Conservation (phyloP, 2,113 vertebrate genomes). For the Nothocercus julius region DNA sequence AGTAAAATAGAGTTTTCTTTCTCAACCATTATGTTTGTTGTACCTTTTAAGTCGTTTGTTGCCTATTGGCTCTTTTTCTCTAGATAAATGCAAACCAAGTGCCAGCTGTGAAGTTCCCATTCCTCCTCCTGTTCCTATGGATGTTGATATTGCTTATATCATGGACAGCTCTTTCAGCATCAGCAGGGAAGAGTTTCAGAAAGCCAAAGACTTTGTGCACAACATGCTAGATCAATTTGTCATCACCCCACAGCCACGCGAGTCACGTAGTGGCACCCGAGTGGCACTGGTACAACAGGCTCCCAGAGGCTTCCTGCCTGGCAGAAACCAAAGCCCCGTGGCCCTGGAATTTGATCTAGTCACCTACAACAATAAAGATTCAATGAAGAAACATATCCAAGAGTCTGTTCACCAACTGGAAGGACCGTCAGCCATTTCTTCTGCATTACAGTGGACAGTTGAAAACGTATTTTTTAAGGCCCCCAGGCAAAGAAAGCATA, state of each 20-base stretch:
- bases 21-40: not conserved
- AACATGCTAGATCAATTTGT: constrained; percentile 79
- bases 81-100: constrained; percentile 82
- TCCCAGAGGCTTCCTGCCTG: constrained; percentile 50
- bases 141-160: constrained; percentile 83
- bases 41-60: not conserved
- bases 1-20: not conserved
- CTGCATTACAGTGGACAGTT: constrained; percentile 79
- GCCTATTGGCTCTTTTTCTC: not conserved
- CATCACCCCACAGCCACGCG: constrained; percentile 67
- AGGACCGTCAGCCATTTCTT: constrained; percentile 76
- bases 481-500: constrained; percentile 61
- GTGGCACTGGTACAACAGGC: constrained; percentile 82
- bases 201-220: constrained; percentile 79
- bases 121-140: constrained; percentile 52
- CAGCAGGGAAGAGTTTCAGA: constrained; percentile 71
- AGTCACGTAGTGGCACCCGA: constrained; percentile 47
- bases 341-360: constrained; percentile 80
- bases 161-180: constrained; percentile 83
- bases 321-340: constrained; percentile 30
- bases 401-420: constrained; percentile 67
- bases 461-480: constrained; percentile 76
- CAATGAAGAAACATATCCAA: constrained; percentile 80
- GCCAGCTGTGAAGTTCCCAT: constrained; percentile 57
- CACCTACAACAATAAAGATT: constrained; percentile 29